phyloP scores from a whole-genome alignment of 2,797 vertebrate species.

The Artibeus jamaicensis region DNA sequence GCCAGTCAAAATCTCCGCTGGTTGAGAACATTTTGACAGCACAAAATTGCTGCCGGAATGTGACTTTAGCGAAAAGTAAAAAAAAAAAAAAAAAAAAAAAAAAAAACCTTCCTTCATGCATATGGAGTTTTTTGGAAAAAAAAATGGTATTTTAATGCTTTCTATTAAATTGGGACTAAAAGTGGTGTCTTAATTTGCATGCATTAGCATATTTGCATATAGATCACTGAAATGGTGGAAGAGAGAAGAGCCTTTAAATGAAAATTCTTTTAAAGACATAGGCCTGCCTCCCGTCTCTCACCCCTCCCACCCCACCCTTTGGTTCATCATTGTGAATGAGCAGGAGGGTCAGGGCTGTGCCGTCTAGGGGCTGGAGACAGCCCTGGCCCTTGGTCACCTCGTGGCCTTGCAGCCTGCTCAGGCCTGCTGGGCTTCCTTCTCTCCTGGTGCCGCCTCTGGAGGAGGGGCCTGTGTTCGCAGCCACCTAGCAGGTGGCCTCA shows the following conservation, averaged over 20 bases:
- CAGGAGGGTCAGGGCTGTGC: background rate
- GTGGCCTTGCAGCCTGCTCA: background rate
- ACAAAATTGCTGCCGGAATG: conserved; percentile 82
- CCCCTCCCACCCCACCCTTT: background rate
- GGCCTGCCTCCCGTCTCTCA: conserved; percentile 72
- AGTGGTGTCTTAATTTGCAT: conserved; percentile 92
- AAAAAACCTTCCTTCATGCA: conserved; percentile 86
- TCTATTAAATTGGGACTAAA: conserved; percentile 93
- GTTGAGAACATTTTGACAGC: conserved; percentile 81
- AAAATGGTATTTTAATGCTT: conserved; percentile 92
- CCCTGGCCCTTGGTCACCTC: background rate
- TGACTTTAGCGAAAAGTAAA: conserved; percentile 83
- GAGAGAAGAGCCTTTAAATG: conserved; percentile 90
- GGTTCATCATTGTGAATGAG: background rate
- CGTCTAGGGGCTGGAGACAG: background rate
- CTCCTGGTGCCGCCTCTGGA: background rate
- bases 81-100: conserved; percentile 71
- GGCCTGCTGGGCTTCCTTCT: background rate
- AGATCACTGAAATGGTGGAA: conserved; percentile 90
- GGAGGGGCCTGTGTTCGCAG: background rate
- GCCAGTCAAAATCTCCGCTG: conserved; percentile 82
- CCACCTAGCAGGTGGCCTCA: background rate
- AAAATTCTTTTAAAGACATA: conserved; percentile 90
- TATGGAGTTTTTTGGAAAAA: conserved; percentile 85
- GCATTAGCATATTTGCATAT: conserved; percentile 92